A percentile compares a stretch with the other conserved stretches of the same genome.
phyloP scores from a whole-genome alignment of 2,113 vertebrate genomes.

The human region DNA sequence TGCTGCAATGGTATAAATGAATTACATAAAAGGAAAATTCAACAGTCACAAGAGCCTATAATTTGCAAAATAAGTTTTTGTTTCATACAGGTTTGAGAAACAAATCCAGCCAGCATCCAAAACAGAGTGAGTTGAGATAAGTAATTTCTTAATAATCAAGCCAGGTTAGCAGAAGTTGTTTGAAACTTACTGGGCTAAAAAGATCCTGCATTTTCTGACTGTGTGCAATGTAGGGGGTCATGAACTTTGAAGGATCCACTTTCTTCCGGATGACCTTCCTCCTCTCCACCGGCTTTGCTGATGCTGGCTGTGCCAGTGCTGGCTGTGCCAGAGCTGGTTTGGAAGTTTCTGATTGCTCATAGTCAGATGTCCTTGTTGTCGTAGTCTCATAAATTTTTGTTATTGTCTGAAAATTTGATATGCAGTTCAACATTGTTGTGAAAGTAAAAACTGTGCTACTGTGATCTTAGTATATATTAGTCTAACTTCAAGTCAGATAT shows the following conservation, averaged over 20 bases:
- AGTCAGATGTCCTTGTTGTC: constrained; percentile 65
- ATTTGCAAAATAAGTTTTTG: neutral
- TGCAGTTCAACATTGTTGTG: neutral
- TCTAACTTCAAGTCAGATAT: neutral
- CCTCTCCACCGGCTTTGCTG: constrained; percentile 83
- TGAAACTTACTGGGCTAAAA: constrained; percentile 91
- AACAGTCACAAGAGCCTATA: neutral
- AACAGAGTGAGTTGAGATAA: neutral
- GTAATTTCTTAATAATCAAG: neutral
- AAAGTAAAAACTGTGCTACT: neutral
- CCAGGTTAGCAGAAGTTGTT: neutral
- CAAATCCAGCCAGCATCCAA: neutral
- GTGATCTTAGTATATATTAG: neutral
- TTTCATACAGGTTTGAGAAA: neutral
- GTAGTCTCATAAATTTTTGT: constrained; percentile 77
- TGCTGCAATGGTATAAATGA: neutral
- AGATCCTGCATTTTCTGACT: constrained; percentile 98
- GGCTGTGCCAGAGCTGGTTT: constrained; percentile 29
- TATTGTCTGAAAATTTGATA: constrained; percentile 71
- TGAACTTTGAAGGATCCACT: constrained; percentile 96
- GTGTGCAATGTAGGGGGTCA: constrained; percentile 97
- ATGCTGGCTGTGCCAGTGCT: neutral
- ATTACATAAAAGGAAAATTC: neutral
- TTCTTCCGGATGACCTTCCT: constrained; percentile 89
- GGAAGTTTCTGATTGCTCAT: constrained; percentile 59